Conservation (phyloP, 2,113 vertebrate species). For the Hirundichthys speculiger region DNA sequence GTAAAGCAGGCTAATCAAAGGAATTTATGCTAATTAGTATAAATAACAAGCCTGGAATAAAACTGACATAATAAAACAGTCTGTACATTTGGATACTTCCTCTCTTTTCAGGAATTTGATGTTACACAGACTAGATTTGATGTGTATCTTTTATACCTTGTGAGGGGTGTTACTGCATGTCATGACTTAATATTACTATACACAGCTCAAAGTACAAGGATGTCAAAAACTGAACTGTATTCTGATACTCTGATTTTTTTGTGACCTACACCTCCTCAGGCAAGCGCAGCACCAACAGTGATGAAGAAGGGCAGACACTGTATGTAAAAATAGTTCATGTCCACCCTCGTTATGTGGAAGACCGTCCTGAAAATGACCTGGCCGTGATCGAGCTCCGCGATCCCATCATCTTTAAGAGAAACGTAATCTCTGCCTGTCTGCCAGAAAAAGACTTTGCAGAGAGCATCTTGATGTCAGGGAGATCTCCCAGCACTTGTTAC, state of each 20-base stretch:
- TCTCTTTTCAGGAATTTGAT: too few species aligned
- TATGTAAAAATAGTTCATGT: constrained; percentile 47
- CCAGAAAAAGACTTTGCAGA: constrained; percentile 81
- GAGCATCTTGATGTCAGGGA: constrained; percentile 68
- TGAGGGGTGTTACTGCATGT: neutral
- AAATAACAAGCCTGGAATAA: too few species aligned
- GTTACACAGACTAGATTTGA: neutral
- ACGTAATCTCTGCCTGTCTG: constrained; percentile 64
- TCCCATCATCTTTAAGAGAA: constrained; percentile 66
- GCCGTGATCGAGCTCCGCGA: constrained; percentile 76
- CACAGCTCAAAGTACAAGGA: neutral
- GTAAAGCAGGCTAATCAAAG: too few species aligned
- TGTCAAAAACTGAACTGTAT: neutral
- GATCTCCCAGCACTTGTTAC: constrained; percentile 60
- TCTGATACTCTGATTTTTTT: neutral
- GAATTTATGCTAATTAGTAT: too few species aligned
- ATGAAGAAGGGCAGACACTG: constrained; percentile 53
- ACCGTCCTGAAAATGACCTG: constrained; percentile 74
- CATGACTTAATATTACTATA: neutral
- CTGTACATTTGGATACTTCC: too few species aligned
- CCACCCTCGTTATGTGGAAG: constrained; percentile 69
- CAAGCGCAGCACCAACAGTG: constrained; percentile 36
- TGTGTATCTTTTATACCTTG: neutral
- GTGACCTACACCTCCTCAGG: constrained; percentile 54
- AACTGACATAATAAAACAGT: too few species aligned